A percentile compares a stretch with the other conserved stretches of the same genome.
Evolutionary conservation across 2,797 vertebrate species (phyloP).

Genomic region (Percopsis omiscomaycus): DNA sequence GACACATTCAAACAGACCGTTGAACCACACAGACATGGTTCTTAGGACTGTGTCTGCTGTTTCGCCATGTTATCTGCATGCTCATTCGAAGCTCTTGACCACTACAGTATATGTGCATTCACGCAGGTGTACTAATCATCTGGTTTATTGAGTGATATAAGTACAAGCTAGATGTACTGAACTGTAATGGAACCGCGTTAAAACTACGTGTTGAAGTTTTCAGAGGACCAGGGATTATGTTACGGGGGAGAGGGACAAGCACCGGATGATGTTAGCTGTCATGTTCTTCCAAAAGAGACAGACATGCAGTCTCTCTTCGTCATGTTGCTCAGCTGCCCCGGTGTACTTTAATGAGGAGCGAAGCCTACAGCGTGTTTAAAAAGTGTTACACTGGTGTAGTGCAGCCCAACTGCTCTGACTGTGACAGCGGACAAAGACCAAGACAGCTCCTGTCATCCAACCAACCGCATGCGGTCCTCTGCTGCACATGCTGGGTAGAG

Average conservation of each 20-base stretch:
- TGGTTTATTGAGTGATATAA: too few relatives aligned
- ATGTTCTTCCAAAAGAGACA: slow-evolving; percentile 61
- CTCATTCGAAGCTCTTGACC: slow-evolving; percentile 27
- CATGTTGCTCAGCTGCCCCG: slow-evolving; percentile 53
- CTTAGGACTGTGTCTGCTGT: slow-evolving; percentile 22
- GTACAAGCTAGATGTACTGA: too few relatives aligned
- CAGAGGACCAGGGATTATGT: slow-evolving; percentile 41
- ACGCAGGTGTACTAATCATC: background rate
- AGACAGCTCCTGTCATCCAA: slow-evolving; percentile 34
- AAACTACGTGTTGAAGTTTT: too few relatives aligned
- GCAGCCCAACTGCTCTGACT: slow-evolving; percentile 26
- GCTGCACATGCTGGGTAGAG: slow-evolving; percentile 22
- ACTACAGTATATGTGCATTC: slow-evolving; percentile 42
- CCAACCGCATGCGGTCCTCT: slow-evolving; percentile 20
- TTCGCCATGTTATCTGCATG: slow-evolving; percentile 29
- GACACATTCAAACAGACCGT: background rate
- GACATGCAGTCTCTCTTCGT: slow-evolving; percentile 53
- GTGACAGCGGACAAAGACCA: slow-evolving; percentile 37
- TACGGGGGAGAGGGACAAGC: slow-evolving; percentile 27
- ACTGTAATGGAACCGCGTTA: too few relatives aligned
- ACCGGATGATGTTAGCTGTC: slow-evolving; percentile 64
- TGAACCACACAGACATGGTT: background rate
- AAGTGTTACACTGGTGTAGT: slow-evolving; percentile 42
- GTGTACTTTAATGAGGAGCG: slow-evolving; percentile 72
- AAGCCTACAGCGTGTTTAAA: slow-evolving; percentile 60